Conservation (phyloP, 1,140 invertebrate species). For the Delia radicum region DNA sequence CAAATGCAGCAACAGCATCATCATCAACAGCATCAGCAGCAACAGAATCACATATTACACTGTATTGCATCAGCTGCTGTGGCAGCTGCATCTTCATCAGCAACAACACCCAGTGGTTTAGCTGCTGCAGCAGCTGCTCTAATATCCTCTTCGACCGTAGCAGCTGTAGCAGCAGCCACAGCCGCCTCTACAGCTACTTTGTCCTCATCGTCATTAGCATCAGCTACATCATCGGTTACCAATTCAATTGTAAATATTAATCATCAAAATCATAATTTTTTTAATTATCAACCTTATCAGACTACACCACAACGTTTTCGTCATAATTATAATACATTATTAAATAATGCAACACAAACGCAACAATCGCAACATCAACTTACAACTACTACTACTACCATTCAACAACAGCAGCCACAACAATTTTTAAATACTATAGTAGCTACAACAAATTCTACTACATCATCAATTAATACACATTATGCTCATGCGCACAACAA, state of each 20-base stretch:
- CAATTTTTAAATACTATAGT: conserved; percentile 12
- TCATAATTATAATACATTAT: conserved; percentile 15
- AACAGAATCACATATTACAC: conserved; percentile 20
- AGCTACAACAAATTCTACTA: conserved; percentile 16
- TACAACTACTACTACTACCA: neutral
- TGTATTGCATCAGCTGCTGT: conserved; percentile 4
- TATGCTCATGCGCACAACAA: neutral
- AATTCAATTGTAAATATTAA: conserved; percentile 49
- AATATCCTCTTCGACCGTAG: conserved; percentile 39
- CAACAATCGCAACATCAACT: conserved; percentile 13
- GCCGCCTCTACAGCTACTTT: neutral
- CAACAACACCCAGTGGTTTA: neutral
- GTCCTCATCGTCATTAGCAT: neutral
- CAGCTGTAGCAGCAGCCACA: conserved; percentile 16
- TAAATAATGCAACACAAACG: conserved; percentile 32
- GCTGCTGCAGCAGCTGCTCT: conserved; percentile 6
- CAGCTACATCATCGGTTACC: conserved; percentile 29
- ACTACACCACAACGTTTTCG: conserved; percentile 8
- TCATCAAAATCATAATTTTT: conserved; percentile 38
- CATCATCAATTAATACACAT: neutral
- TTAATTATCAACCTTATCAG: conserved; percentile 14
- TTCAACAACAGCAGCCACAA: conserved; percentile 6
- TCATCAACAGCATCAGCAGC: neutral
- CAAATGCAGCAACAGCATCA: conserved; percentile 28
- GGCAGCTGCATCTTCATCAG: conserved; percentile 27